Percentiles rank a stretch among this genome's conserved stretches.
phyloP scores from a whole-genome alignment of 2,797 vertebrate species.

The Ibycter americanus region DNA sequence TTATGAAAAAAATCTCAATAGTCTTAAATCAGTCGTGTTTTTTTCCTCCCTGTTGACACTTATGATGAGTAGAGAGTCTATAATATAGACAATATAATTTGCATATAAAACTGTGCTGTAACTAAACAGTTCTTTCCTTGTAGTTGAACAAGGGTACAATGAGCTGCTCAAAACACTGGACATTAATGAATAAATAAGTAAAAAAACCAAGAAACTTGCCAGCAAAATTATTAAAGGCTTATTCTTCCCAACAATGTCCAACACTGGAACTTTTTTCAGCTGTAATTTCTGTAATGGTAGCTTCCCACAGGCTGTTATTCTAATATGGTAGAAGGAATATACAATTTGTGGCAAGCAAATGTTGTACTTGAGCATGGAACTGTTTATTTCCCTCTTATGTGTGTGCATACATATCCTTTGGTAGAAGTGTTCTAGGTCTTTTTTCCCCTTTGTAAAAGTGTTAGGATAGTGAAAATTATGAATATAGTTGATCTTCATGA shows the following conservation, averaged over 20 bases:
- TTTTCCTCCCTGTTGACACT: neutral
- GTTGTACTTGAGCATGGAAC: neutral
- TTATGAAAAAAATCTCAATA: constrained; percentile 5
- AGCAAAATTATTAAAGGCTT: neutral
- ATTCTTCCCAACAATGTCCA: neutral
- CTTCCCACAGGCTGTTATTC: neutral
- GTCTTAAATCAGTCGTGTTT: constrained; percentile 20
- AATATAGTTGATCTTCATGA: neutral
- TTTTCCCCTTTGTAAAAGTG: neutral
- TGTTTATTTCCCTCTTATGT: neutral
- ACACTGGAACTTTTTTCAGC: neutral
- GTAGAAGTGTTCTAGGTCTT: neutral
- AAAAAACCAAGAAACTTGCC: neutral
- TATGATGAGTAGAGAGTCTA: constrained; percentile 18
- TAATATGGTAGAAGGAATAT: neutral
- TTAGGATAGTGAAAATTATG: neutral
- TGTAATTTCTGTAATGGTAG: neutral
- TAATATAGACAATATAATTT: neutral
- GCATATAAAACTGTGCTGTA: constrained; percentile 28
- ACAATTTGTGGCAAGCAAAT: neutral
- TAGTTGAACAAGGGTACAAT: neutral
- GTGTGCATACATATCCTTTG: neutral
- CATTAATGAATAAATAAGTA: neutral
- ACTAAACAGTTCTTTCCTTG: neutral
- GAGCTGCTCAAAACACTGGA: neutral